Percentiles rank a stretch among this genome's conserved stretches.
These are phyloP conservation scores for Muscicapa striata DNA, from an alignment of 2,797 vertebrate species.

Conservation along the genomic window DNA sequence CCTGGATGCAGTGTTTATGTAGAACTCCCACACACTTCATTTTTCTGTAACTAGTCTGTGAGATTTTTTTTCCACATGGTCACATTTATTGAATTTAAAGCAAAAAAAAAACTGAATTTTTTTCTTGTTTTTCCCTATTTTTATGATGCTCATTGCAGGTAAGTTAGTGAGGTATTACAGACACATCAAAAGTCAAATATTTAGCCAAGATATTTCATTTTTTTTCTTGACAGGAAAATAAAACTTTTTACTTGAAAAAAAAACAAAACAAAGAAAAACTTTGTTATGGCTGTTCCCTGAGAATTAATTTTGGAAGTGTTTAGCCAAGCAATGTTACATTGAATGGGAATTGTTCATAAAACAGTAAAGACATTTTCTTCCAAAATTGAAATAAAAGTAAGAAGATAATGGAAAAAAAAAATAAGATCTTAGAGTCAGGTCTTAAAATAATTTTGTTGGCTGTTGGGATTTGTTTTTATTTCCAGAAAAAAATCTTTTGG, in stretches of 20 bases:
- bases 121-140: background rate
- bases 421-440: background rate
- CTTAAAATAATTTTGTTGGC: conserved; percentile 20
- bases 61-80: background rate
- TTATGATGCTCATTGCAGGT: background rate
- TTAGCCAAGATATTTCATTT: background rate
- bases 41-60: background rate
- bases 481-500: background rate
- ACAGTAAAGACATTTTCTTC: background rate
- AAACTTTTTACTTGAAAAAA: background rate
- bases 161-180: background rate
- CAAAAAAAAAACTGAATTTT: rapidly evolving
- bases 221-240: background rate
- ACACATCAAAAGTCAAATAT: background rate
- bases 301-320: background rate
- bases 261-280: background rate
- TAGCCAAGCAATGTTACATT: background rate
- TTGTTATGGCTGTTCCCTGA: background rate
- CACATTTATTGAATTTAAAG: background rate
- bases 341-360: background rate
- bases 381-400: background rate
- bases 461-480: background rate
- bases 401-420: background rate
- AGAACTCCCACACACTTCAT: background rate
- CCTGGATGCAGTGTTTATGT: background rate